A percentile compares a stretch with the other conserved stretches of the same genome.
These are phyloP conservation scores for Palythoa caribaeorum DNA, from an alignment of 92 coral and sea anemone genomes.

Conservation along the genomic window DNA sequence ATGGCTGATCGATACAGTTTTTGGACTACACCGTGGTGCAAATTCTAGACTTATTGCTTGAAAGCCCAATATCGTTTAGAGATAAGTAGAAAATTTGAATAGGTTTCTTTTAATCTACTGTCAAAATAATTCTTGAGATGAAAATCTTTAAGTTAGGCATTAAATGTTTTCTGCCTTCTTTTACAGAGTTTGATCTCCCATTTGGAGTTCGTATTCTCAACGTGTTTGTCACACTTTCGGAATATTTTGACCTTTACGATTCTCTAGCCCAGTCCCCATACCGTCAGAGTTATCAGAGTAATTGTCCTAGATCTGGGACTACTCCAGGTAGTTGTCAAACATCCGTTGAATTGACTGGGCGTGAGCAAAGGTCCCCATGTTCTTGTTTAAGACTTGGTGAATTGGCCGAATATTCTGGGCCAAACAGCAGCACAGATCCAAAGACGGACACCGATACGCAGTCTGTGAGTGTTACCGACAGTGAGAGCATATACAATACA, in stretches of 20 bases:
- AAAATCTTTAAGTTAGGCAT: neutral
- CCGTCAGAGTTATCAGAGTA: constrained; percentile 48
- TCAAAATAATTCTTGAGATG: neutral
- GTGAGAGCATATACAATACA: neutral
- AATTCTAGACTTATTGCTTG: too few species aligned
- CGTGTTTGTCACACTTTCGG: constrained; percentile 77
- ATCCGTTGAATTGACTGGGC: neutral
- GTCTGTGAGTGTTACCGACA: neutral
- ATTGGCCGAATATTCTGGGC: constrained; percentile 20
- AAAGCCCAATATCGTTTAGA: too few species aligned
- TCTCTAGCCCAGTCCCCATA: constrained; percentile 87
- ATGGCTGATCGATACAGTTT: too few species aligned
- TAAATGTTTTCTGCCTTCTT: neutral
- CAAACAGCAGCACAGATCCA: neutral
- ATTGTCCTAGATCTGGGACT: neutral
- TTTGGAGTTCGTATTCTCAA: constrained; percentile 92
- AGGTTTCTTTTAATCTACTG: neutral
- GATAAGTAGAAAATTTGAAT: too few species aligned
- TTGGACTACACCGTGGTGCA: too few species aligned
- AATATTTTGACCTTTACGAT: constrained; percentile 66
- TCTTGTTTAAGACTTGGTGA: constrained; percentile 45
- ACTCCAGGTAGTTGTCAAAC: neutral
- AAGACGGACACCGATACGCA: neutral
- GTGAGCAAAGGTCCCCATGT: constrained; percentile 8
- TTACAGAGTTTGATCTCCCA: constrained; percentile 81